Evolutionary conservation across 2,797 vertebrate species (phyloP).

Genomic region (Lindbergichthys nudifrons): DNA sequence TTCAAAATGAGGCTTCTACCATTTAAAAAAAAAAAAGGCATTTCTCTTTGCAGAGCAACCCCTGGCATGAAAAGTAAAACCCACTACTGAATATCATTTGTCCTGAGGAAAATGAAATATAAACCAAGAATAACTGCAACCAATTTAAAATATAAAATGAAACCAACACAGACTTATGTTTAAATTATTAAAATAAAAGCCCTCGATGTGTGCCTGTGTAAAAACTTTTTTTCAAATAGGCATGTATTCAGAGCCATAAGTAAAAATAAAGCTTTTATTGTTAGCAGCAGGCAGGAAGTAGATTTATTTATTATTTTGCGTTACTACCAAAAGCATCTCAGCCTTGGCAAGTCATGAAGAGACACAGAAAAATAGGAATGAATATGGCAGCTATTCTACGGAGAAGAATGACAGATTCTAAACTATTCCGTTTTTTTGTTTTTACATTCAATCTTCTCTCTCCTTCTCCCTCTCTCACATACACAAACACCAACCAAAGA

Average conservation of each 20-base stretch:
- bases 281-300: conserved; percentile 15
- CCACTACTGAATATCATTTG: conserved; percentile 11
- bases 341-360: conserved; percentile 21
- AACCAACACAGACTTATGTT: conserved; percentile 10
- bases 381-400: conserved; percentile 32
- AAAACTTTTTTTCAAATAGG: conserved; percentile 13
- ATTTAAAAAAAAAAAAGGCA: conserved; percentile 4
- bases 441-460: conserved; percentile 34
- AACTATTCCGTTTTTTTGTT: conserved; percentile 29
- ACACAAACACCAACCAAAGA: conserved; percentile 72
- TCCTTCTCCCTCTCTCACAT: neutral
- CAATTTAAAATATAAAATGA: conserved; percentile 31
- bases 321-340: conserved; percentile 7
- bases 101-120: conserved; percentile 29
- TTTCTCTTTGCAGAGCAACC: conserved; percentile 19
- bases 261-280: conserved; percentile 41
- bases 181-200: conserved; percentile 1
- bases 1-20: conserved; percentile 46
- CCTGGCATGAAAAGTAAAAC: conserved; percentile 14
- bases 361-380: conserved; percentile 16
- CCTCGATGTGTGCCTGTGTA: neutral
- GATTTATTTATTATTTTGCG: conserved; percentile 33
- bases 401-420: conserved; percentile 52
- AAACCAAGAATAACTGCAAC: conserved; percentile 33
- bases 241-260: neutral